Percentiles rank a stretch among this genome's conserved stretches.
These are phyloP conservation scores for Platycheirus albimanus DNA, from an alignment of 2,888 invertebrate genomes.

Conservation along the genomic window DNA sequence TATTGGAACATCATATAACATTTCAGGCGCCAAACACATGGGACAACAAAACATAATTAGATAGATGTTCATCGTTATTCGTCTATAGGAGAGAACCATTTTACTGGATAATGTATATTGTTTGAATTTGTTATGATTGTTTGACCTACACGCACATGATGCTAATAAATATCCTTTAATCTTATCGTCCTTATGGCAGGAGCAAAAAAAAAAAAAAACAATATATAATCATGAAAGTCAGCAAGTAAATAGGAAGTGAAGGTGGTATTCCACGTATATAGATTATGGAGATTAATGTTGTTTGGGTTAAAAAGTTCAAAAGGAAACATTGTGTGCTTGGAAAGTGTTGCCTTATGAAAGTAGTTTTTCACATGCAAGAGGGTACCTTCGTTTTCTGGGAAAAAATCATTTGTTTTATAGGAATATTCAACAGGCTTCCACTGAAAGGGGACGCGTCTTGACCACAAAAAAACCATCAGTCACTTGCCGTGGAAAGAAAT, in stretches of 20 bases:
- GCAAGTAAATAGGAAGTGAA: constrained; percentile 14
- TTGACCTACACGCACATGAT: constrained; percentile 25
- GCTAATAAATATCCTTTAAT: constrained; percentile 39
- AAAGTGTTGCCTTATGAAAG: constrained; percentile 3
- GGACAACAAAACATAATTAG: constrained; percentile 19
- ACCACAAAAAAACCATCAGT: constrained; percentile 10
- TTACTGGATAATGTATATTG: constrained; percentile 18
- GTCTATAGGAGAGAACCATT: constrained; percentile 7
- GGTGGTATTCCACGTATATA: constrained; percentile 2
- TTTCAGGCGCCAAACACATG: constrained; percentile 19
- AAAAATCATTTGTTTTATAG: constrained; percentile 1
- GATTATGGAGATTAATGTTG: constrained; percentile 28
- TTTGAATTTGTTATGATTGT: constrained; percentile 37
- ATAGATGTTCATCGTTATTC: neutral
- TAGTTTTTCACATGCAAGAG: constrained; percentile 20
- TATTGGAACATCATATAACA: constrained; percentile 1
- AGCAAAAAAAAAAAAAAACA: neutral
- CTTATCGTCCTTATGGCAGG: constrained; percentile 24
- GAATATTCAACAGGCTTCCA: constrained; percentile 21
- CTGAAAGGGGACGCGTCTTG: neutral
- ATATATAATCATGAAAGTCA: constrained; percentile 4
- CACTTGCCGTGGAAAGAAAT: neutral
- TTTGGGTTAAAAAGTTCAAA: constrained; percentile 23
- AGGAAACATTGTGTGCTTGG: neutral
- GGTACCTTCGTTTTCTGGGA: neutral